These are phyloP conservation scores for Aurelia sp. DNA, from an alignment of 30 jellyfish, hydroid and myxozoan species.

Conservation along the genomic window DNA sequence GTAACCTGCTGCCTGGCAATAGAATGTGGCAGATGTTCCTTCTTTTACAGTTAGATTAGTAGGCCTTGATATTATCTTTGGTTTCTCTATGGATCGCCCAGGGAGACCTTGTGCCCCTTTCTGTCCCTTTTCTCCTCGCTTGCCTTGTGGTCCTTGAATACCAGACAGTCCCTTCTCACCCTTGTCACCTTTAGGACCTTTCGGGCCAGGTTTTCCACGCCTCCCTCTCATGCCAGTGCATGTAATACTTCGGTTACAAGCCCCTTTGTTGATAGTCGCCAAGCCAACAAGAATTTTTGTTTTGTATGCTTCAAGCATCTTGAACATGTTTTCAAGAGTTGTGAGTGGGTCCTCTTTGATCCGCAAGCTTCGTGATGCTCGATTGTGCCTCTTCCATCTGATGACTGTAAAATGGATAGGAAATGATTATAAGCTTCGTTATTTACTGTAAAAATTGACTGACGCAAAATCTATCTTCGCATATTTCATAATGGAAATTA, in stretches of 20 bases:
- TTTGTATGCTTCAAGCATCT: too few relatives aligned
- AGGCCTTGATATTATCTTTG: constrained; percentile 19
- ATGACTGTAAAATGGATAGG: too few relatives aligned
- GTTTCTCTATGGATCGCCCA: constrained; percentile 49
- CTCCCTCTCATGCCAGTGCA: constrained; percentile 18
- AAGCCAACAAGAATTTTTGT: too few relatives aligned
- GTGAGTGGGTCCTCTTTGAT: too few relatives aligned
- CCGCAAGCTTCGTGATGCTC: too few relatives aligned
- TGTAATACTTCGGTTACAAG: constrained; percentile 3
- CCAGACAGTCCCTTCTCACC: constrained; percentile 8
- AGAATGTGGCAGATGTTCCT: constrained; percentile 27
- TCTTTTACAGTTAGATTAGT: constrained; percentile 6
- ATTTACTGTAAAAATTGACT: too few relatives aligned
- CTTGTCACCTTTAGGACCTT: constrained; percentile 30
- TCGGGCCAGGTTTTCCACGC: constrained; percentile 41
- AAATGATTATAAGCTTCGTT: too few relatives aligned
- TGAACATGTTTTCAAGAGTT: too few relatives aligned
- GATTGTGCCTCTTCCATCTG: too few relatives aligned
- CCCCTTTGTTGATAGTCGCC: too few relatives aligned
- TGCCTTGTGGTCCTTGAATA: neutral
- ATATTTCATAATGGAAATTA: too few relatives aligned
- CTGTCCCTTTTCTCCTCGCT: constrained; percentile 19
- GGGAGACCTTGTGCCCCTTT: constrained; percentile 63
- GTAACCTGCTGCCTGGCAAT: constrained; percentile 36
- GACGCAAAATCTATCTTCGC: too few relatives aligned